phyloP scores from a whole-genome alignment of 2,888 invertebrate genomes.

The Pemphredon lugubris region DNA sequence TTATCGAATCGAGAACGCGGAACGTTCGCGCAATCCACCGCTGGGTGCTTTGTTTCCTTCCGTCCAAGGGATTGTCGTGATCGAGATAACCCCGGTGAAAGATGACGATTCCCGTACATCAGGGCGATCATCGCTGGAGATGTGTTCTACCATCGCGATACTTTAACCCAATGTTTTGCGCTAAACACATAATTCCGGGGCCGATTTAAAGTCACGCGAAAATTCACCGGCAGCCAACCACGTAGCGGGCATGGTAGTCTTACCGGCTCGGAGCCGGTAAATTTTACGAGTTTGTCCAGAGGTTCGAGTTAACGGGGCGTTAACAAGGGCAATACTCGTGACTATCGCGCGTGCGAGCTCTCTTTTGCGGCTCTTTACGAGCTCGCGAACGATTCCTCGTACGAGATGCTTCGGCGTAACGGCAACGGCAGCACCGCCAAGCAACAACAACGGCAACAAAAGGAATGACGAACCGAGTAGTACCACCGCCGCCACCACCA shows the following conservation, averaged over 20 bases:
- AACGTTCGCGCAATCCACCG: neutral
- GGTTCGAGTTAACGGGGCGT: conserved; percentile 68
- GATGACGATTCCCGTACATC: too few species aligned
- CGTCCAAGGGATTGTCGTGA: too few species aligned
- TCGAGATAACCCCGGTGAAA: too few species aligned
- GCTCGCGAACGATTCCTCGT: conserved; percentile 64
- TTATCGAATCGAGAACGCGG: neutral
- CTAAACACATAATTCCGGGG: conserved; percentile 44
- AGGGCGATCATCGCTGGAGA: too few species aligned
- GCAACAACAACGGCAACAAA: neutral
- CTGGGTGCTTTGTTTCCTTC: too few species aligned
- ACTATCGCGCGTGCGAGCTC: conserved; percentile 64
- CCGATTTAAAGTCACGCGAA: conserved; percentile 52
- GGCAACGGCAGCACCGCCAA: conserved; percentile 3
- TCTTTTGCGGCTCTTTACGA: conserved; percentile 66
- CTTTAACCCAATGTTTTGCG: conserved; percentile 24
- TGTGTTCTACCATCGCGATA: too few species aligned
- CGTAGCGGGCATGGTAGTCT: conserved; percentile 27
- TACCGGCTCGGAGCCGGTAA: conserved; percentile 48
- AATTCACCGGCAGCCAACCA: conserved; percentile 35
- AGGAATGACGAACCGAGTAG: too few species aligned
- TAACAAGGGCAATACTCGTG: conserved; percentile 67
- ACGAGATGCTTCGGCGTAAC: conserved; percentile 5
- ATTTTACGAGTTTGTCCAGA: conserved; percentile 68
- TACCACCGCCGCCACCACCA: too few species aligned